phyloP scores from a whole-genome alignment of 30 jellyfish, hydroid and myxozoan genomes.

The Chrysaora quinquecirrha region DNA sequence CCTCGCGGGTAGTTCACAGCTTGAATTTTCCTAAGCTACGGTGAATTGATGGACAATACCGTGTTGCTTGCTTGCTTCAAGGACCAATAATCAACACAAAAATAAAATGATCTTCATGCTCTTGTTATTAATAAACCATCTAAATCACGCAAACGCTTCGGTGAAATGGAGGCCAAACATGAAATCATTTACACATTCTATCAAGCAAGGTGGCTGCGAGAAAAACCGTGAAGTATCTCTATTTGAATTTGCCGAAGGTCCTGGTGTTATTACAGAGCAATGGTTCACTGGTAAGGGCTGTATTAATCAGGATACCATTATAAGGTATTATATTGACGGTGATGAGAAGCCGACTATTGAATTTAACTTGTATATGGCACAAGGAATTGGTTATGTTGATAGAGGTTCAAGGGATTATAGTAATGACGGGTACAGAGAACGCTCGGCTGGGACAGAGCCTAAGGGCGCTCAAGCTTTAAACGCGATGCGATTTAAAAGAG shows the following conservation, averaged over 20 bases:
- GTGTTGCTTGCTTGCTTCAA: too few relatives aligned
- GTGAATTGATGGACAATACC: too few relatives aligned
- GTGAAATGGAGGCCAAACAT: conserved; percentile 67
- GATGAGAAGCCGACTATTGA: conserved; percentile 71
- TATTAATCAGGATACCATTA: conserved; percentile 59
- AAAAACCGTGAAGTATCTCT: conserved; percentile 51
- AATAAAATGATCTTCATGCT: too few relatives aligned
- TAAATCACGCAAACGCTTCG: conserved; percentile 15
- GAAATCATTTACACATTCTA: conserved; percentile 77
- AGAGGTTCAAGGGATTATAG: background rate
- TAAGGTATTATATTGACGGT: conserved; percentile 81
- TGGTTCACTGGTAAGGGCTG: conserved; percentile 89
- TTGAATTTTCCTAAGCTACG: too few relatives aligned
- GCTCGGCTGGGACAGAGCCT: background rate
- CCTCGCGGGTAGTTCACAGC: too few relatives aligned
- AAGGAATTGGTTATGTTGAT: conserved; percentile 70
- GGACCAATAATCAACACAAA: too few relatives aligned
- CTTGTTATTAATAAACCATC: too few relatives aligned
- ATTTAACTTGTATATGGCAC: conserved; percentile 68
- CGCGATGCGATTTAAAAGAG: background rate
- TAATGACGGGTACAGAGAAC: background rate
- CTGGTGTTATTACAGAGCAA: conserved; percentile 93
- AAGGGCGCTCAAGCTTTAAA: background rate
- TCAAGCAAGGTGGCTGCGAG: conserved; percentile 73
- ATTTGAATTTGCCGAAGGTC: conserved; percentile 63